These are phyloP conservation scores for Phrynocephalus versicolor DNA, from an alignment of 2,113 vertebrate genomes.

Conservation along the genomic window DNA sequence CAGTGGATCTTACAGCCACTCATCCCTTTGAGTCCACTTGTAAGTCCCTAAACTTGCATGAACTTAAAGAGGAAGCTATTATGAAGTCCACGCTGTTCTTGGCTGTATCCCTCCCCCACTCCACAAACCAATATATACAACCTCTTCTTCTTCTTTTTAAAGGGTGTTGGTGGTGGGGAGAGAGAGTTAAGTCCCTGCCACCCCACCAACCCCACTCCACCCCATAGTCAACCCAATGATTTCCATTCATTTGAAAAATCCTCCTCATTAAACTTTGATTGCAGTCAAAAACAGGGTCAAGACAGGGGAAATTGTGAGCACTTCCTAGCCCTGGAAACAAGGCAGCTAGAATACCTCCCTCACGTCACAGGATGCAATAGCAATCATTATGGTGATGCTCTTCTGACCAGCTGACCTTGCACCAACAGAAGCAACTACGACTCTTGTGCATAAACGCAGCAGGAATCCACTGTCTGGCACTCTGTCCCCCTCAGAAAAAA, in stretches of 20 bases:
- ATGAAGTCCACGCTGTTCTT: conserved; percentile 48
- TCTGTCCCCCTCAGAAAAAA: background rate
- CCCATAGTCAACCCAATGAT: conserved; percentile 38
- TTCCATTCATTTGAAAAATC: conserved; percentile 59
- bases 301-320: conserved; percentile 48
- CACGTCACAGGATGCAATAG: conserved; percentile 57
- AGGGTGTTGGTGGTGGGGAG: background rate
- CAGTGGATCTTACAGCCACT: conserved; percentile 66
- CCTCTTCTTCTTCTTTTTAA: conserved; percentile 3
- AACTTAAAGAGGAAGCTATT: conserved; percentile 66
- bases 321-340: conserved; percentile 64
- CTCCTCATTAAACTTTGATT: conserved; percentile 54
- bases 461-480: background rate
- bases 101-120: conserved; percentile 30
- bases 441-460: background rate
- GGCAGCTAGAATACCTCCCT: conserved; percentile 62
- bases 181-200: background rate
- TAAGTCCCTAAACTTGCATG: conserved; percentile 63
- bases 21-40: conserved; percentile 64
- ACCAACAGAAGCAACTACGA: background rate
- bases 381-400: conserved; percentile 61
- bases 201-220: background rate
- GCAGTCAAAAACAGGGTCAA: conserved; percentile 36
- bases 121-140: conserved; percentile 37
- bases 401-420: conserved; percentile 20